Evolutionary conservation across 2,888 invertebrate species (phyloP).

Genomic region (Nemapogon koenigi): DNA sequence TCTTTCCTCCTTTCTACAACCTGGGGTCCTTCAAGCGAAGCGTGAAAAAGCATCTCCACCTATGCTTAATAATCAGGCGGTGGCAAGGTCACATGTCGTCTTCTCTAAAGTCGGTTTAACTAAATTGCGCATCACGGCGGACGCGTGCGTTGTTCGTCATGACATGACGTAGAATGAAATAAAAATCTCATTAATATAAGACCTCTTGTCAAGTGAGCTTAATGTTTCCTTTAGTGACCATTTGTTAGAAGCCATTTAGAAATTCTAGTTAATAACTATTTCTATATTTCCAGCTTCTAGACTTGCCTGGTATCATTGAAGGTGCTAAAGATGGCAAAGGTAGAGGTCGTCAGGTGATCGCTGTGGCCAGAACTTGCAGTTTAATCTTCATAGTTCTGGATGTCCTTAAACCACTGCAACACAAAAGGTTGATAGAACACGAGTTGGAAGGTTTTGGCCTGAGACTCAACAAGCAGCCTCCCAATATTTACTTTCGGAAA

Average conservation of each 20-base stretch:
- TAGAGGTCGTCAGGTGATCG: conserved; percentile 97
- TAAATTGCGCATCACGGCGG: no score
- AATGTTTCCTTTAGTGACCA: background rate
- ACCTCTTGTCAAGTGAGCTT: background rate
- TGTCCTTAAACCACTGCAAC: conserved; percentile 95
- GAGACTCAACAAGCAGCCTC: conserved; percentile 93
- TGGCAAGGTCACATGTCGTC: no score
- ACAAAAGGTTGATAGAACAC: conserved; percentile 94
- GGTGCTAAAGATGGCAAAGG: conserved; percentile 99
- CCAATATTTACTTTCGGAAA: conserved; percentile 93
- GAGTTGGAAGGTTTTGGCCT: conserved; percentile 99
- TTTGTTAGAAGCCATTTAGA: background rate
- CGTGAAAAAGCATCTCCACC: no score
- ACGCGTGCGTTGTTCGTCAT: no score
- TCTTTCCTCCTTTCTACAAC: no score
- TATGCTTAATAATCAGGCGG: no score
- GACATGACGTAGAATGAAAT: no score
- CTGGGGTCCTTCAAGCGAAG: no score
- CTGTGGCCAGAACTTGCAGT: conserved; percentile 97
- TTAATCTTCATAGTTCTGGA: conserved; percentile 97
- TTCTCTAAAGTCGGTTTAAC: no score
- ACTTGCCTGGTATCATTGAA: conserved; percentile 99
- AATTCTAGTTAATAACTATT: background rate
- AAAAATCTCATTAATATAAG: background rate
- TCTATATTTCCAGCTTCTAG: conserved; percentile 75